Conservation (phyloP, 2,113 vertebrate genomes). For the Apteryx mantelli region DNA sequence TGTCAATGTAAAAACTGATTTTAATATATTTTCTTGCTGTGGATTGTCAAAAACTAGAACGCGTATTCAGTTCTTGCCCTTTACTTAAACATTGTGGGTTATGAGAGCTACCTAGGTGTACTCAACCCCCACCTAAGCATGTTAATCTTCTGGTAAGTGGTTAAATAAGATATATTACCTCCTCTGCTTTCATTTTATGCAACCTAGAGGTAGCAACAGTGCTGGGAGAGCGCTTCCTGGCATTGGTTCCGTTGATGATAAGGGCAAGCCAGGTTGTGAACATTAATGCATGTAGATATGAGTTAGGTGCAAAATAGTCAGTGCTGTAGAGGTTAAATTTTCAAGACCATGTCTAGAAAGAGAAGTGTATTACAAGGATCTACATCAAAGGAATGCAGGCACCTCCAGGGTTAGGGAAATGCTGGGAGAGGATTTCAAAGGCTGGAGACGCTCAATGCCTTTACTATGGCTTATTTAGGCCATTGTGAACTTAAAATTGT, state of each 20-base stretch:
- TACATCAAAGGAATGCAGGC: neutral
- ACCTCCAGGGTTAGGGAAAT: neutral
- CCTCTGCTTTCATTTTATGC: neutral
- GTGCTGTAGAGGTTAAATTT: neutral
- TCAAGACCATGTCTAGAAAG: neutral
- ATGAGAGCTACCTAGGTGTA: neutral
- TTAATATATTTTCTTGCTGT: neutral
- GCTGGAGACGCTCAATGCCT: neutral
- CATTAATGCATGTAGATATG: rapidly evolving
- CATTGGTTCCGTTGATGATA: neutral
- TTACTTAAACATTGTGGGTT: neutral
- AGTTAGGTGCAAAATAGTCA: neutral
- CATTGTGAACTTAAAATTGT: neutral
- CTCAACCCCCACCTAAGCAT: neutral
- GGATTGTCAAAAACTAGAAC: neutral
- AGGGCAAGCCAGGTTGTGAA: neutral
- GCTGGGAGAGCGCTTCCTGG: neutral
- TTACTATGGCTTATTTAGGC: neutral
- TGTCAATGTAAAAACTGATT: neutral
- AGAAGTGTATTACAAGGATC: neutral
- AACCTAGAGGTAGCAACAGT: neutral
- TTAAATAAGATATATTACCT: neutral
- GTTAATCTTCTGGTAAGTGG: neutral
- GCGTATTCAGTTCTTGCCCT: neutral
- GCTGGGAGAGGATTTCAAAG: neutral